Percentiles rank a stretch among this genome's conserved stretches.
Conservation (phyloP, 1,140 invertebrate species). For the Saccostrea glomerata region DNA sequence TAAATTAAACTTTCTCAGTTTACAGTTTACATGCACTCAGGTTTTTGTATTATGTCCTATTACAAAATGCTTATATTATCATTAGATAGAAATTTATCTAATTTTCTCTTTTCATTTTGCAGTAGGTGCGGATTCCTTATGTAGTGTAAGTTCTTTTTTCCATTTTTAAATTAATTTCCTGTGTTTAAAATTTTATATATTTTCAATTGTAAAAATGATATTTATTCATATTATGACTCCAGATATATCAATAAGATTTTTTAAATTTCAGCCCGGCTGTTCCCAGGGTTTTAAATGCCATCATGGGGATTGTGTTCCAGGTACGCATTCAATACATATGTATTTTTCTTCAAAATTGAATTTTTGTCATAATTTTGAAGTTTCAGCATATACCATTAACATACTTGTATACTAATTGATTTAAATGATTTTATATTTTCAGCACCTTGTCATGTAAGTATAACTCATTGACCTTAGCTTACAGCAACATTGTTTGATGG, state of each 20-base stretch:
- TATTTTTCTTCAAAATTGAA: no score
- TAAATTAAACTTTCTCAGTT: no score
- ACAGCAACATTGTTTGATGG: neutral
- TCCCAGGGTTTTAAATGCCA: neutral
- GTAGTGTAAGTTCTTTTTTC: neutral
- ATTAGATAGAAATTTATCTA: neutral
- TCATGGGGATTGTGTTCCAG: neutral
- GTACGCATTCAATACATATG: neutral
- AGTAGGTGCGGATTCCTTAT: conserved; percentile 13
- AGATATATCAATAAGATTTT: neutral
- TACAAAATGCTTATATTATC: no score
- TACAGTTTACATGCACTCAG: no score
- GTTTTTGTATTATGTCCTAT: no score
- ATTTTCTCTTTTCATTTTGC: neutral
- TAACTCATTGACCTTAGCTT: neutral
- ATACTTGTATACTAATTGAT: neutral
- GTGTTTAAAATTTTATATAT: neutral
- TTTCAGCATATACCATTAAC: neutral
- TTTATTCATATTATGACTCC: neutral
- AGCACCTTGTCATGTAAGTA: conserved; percentile 26
- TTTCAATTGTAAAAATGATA: neutral
- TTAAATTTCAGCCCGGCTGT: neutral
- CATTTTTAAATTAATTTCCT: neutral
- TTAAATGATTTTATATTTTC: neutral
- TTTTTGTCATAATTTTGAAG: no score